Evolutionary conservation across 2,888 invertebrate genomes (phyloP).

Genomic region (Criorhina ranunculi): DNA sequence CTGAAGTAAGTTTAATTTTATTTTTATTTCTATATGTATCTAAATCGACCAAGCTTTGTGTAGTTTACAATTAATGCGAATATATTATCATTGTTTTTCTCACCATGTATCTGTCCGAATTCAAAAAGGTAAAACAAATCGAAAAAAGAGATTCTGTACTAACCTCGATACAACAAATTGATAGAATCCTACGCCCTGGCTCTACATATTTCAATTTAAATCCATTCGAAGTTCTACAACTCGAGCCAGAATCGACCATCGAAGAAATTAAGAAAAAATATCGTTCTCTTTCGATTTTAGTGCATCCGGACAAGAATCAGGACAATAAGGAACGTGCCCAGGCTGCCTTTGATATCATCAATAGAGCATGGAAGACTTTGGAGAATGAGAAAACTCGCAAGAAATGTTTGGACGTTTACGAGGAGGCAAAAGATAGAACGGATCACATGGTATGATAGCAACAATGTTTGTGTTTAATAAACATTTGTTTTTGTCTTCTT

Average conservation of each 20-base stretch:
- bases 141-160: conserved; percentile 98
- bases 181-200: conserved; percentile 96
- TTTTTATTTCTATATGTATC: conserved; percentile 66
- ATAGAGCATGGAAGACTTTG: conserved; percentile 97
- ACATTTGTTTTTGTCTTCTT: neutral
- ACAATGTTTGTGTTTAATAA: conserved; percentile 11
- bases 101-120: conserved; percentile 62
- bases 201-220: conserved; percentile 99
- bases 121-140: conserved; percentile 96
- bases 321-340: conserved; percentile 98
- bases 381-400: conserved; percentile 97
- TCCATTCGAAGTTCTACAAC: conserved; percentile 95
- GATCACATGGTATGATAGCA: conserved; percentile 91
- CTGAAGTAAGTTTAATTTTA: conserved; percentile 88
- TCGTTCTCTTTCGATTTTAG: conserved; percentile 96
- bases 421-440: conserved; percentile 97
- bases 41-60: conserved; percentile 48
- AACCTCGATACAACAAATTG: conserved; percentile 98
- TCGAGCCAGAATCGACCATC: conserved; percentile 94
- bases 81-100: conserved; percentile 69
- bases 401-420: conserved; percentile 97
- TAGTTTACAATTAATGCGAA: conserved; percentile 55
- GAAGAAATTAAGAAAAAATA: conserved; percentile 99
- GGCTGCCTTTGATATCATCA: conserved; percentile 95
- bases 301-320: conserved; percentile 99